A percentile compares a stretch with the other conserved stretches of the same genome.
These are phyloP conservation scores for Austrolebias charrua DNA, from an alignment of 2,797 vertebrate species.

Conservation along the genomic window DNA sequence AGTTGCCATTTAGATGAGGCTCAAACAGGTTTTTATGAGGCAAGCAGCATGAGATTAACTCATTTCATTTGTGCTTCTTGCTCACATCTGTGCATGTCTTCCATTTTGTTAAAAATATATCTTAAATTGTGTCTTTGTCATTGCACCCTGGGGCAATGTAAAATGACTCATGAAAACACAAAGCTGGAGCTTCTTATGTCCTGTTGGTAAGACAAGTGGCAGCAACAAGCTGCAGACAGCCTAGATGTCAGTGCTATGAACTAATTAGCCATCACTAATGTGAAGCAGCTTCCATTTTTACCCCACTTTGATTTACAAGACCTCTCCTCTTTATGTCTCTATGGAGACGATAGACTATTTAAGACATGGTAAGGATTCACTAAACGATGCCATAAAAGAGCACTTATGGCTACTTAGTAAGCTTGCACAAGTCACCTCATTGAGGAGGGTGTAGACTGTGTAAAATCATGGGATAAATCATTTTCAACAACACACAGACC, in stretches of 20 bases:
- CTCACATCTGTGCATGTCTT: constrained; percentile 34
- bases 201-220: constrained; percentile 44
- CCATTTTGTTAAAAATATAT: constrained; percentile 29
- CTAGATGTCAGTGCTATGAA: constrained; percentile 58
- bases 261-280: constrained; percentile 81
- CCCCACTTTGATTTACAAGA: constrained; percentile 64
- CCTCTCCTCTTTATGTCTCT: constrained; percentile 51
- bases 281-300: constrained; percentile 71
- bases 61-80: constrained; percentile 36
- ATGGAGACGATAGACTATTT: constrained; percentile 62
- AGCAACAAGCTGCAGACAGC: constrained; percentile 38
- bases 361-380: constrained; percentile 46
- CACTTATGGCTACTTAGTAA: constrained; percentile 8
- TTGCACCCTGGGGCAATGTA: constrained; percentile 41
- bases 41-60: constrained; percentile 43
- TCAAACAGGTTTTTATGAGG: constrained; percentile 35
- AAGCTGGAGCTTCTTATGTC: constrained; percentile 39
- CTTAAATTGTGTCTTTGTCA: constrained; percentile 45
- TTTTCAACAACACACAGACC: no score
- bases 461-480: neutral
- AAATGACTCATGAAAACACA: constrained; percentile 62
- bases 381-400: constrained; percentile 60
- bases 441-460: neutral
- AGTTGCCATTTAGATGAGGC: constrained; percentile 16
- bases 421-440: neutral